These are phyloP conservation scores for Vanessa atalanta DNA, from an alignment of 1,140 invertebrate genomes.

Conservation along the genomic window DNA sequence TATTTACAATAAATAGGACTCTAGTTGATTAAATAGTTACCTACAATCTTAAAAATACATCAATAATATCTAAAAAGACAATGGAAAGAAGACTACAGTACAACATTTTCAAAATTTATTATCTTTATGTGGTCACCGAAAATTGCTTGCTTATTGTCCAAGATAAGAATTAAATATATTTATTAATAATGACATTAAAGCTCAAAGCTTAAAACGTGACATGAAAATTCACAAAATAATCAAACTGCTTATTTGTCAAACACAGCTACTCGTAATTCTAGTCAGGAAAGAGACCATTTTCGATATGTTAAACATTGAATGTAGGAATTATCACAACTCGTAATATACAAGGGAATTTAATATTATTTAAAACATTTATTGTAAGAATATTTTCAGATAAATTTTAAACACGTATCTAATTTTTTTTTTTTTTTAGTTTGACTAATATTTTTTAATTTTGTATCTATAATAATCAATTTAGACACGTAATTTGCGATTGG, in stretches of 20 bases:
- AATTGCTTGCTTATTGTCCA: conserved; percentile 63
- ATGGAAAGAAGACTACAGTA: conserved; percentile 53
- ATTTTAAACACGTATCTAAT: conserved; percentile 14
- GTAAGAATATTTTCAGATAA: conserved; percentile 5
- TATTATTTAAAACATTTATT: conserved; percentile 1
- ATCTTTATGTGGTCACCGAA: conserved; percentile 51
- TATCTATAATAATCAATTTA: conserved; percentile 30
- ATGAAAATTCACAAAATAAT: conserved; percentile 34
- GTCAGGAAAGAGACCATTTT: conserved; percentile 54
- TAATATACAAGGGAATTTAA: conserved; percentile 21
- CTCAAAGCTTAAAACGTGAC: conserved; percentile 45
- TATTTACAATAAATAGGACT: conserved; percentile 68
- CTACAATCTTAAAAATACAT: conserved; percentile 39
- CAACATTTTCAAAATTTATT: conserved; percentile 57
- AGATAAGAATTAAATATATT: conserved; percentile 16
- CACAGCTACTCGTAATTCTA: conserved; percentile 67
- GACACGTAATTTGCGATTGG: conserved; percentile 72
- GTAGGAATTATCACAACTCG: conserved; percentile 29
- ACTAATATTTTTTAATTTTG: conserved; percentile 32
- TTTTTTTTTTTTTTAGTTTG: conserved; percentile 9
- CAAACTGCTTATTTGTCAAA: conserved; percentile 75
- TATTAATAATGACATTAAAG: conserved; percentile 39
- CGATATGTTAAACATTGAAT: conserved; percentile 31
- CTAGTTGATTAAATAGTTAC: conserved; percentile 47
- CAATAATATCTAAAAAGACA: conserved; percentile 38